phyloP scores from a whole-genome alignment of 2,888 invertebrate species.

The Desoria tigrina region DNA sequence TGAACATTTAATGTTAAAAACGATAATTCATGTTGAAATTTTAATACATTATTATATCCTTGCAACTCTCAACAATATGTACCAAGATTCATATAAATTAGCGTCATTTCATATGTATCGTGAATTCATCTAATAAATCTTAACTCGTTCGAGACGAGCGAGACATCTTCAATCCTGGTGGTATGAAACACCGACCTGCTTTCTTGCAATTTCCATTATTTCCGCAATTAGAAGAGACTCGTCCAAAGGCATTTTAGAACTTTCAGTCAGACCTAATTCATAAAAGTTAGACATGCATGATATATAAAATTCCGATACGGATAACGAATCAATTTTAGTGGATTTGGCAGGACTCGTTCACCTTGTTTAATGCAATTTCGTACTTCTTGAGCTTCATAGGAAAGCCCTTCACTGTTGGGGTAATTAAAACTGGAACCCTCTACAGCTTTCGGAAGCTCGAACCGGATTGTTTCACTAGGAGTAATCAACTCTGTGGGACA shows the following conservation, averaged over 20 bases:
- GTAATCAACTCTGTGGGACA: conserved; percentile 69
- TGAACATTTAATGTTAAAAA: too few species aligned
- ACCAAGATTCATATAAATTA: too few species aligned
- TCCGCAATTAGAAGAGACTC: conserved; percentile 72
- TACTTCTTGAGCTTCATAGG: conserved; percentile 76
- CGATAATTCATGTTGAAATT: too few species aligned
- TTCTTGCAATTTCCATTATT: conserved; percentile 71
- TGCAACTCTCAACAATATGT: too few species aligned
- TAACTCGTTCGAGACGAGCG: too few species aligned
- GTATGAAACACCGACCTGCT: conserved; percentile 67
- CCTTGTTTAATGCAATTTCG: conserved; percentile 70
- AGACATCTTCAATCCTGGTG: conserved; percentile 55
- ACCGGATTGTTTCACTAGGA: conserved; percentile 66
- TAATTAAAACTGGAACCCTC: conserved; percentile 64
- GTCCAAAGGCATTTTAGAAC: conserved; percentile 67
- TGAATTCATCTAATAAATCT: too few species aligned
- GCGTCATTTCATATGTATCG: too few species aligned
- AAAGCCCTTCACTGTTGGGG: conserved; percentile 71
- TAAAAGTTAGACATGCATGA: not conserved
- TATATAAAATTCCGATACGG: not conserved
- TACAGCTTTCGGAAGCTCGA: conserved; percentile 64
- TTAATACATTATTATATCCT: too few species aligned
- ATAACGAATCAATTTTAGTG: too few species aligned
- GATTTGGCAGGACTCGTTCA: conserved; percentile 54
- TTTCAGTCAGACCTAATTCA: conserved; percentile 66